Evolutionary conservation across 2,113 vertebrate genomes (phyloP), one percentile per base, ranked within the genome.

Genomic region (Tenebrosternarchus preto): DNA sequence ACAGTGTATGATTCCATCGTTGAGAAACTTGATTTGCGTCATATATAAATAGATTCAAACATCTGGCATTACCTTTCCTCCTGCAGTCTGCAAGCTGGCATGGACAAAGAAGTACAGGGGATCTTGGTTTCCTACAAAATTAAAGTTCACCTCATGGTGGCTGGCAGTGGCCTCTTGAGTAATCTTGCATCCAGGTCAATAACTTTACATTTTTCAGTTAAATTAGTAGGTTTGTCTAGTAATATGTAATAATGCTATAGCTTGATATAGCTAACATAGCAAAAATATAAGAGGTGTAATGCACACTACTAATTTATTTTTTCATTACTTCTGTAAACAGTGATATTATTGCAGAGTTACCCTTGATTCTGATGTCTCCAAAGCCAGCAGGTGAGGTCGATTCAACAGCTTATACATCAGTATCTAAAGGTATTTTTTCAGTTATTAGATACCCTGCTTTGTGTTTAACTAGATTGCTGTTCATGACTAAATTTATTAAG

Each of bases 121-220:
- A 95, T 96, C 76, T 33, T 97, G 69, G 88, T 98, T 55, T 93
- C 94, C 86, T 98, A 98, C 89, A 96, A 95, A 94, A 89, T 97
- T 81, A 97, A 92, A 88, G 92, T 96, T 84, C 95, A 90, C 81
- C 83, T 97, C 29, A 66, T 92, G 83, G 91, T 94, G 67, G 92
- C 92, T 9, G 78, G 92, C 80, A 93, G 95, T 87, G 95, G 95
- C 73, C 92, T 96, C 78, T 86, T 97, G 80, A 93, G 95, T 69
- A 94, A 95, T 80, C 91, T 98, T 12, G 95, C 92, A 68, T 89
- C 92, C 90, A 95, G 96, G 94, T 98, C 90, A 93, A 85, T 11
- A 25, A 55, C 33, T 27, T 15, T 0, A 59, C 9, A 29, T 46
- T 80, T 74, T 29, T 56, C 36, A 29, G 3, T 46, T 22, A n/a